Evolutionary conservation across 2,888 invertebrate species (phyloP).

Genomic region (Plebejus melissa): DNA sequence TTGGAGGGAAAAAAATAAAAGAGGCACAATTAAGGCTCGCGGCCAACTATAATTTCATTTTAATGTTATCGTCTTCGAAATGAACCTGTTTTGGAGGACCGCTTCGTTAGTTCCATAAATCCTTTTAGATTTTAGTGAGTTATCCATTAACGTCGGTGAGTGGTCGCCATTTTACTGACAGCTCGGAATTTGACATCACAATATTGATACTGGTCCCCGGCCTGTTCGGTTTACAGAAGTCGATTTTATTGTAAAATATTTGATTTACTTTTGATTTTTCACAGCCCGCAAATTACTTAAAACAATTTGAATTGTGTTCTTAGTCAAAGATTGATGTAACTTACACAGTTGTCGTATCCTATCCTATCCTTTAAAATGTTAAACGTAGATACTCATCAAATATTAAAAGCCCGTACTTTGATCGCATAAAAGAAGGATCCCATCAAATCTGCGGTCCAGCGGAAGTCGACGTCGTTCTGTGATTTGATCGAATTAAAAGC

Average conservation of each 20-base stretch:
- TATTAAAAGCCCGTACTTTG: constrained; percentile 27
- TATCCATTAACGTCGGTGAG: constrained; percentile 28
- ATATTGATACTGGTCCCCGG: background rate
- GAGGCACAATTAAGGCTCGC: constrained; percentile 61
- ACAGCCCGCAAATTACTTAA: background rate
- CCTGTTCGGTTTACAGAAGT: background rate
- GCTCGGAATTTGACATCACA: constrained; percentile 15
- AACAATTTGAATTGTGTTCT: background rate
- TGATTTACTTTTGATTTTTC: background rate
- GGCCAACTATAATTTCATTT: constrained; percentile 65
- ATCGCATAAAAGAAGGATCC: constrained; percentile 37
- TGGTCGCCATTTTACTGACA: constrained; percentile 8
- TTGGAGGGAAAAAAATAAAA: constrained; percentile 63
- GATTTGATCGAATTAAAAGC: constrained; percentile 61
- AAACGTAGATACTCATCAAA: constrained; percentile 15
- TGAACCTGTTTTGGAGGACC: constrained; percentile 44
- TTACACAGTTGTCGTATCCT: background rate
- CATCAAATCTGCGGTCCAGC: constrained; percentile 43
- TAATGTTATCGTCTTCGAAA: constrained; percentile 53
- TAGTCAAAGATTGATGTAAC: background rate
- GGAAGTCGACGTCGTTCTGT: constrained; percentile 62
- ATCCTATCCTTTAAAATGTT: background rate
- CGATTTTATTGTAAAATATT: background rate
- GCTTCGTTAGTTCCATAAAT: constrained; percentile 49
- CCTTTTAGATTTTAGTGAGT: constrained; percentile 27